A percentile compares a stretch with the other conserved stretches of the same genome.
phyloP scores from a whole-genome alignment of 2,113 vertebrate genomes.

The Antechinus flavipes region DNA sequence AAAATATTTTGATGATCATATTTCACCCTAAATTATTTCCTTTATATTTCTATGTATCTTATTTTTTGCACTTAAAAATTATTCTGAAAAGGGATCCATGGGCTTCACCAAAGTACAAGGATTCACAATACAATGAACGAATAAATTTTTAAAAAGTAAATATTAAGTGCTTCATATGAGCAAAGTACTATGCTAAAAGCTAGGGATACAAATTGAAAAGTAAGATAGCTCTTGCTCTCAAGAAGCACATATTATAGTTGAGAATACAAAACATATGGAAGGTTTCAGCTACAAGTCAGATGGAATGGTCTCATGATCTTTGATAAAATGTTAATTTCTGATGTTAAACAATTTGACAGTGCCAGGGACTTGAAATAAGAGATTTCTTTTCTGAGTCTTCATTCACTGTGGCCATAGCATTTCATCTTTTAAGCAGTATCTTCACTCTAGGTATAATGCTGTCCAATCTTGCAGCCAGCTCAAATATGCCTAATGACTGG shows the following conservation, averaged over 20 bases:
- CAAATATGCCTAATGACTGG: background rate
- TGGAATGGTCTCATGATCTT: background rate
- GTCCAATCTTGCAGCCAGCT: background rate
- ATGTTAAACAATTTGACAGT: background rate
- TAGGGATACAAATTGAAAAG: background rate
- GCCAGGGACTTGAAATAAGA: background rate
- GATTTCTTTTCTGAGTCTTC: background rate
- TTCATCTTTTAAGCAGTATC: background rate
- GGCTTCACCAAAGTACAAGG: background rate
- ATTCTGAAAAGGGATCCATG: background rate
- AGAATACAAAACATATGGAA: background rate
- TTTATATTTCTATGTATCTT: background rate
- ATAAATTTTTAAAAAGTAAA: background rate
- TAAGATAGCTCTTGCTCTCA: background rate
- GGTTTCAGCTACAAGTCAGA: background rate
- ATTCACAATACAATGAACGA: background rate
- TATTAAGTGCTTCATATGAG: background rate
- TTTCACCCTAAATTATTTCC: background rate
- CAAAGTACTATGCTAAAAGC: background rate
- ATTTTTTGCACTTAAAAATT: background rate
- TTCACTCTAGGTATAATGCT: background rate
- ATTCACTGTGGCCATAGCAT: background rate
- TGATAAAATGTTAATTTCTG: background rate
- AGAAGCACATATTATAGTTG: background rate
- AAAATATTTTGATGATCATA: background rate